Base-by-base conservation (phyloP, 2,888 invertebrate genomes). In the Epicampocera succincta region DNA sequence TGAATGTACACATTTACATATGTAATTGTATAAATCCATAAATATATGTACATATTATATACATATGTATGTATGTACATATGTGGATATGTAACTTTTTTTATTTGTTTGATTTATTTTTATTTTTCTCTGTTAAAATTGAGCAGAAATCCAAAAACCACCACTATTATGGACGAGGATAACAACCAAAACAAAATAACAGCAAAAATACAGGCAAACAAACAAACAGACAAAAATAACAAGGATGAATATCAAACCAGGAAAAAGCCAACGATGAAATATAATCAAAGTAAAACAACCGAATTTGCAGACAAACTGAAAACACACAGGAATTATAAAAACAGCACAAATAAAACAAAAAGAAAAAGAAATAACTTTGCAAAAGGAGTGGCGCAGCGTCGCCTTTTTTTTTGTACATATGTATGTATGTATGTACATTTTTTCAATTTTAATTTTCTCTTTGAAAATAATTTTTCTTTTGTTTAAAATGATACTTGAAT, bases 361-460 rank as follows among this genome's bases (percentile, higher is more conserved):
- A 56, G 15, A 50, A 65, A 50, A 63, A 65, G 56, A 80, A 80
- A 75, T 74, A 81, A 75, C 84, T 80, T 83, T 76, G 75, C 84
- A 83, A 82, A 84, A 85, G 85, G 85, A 85, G 85, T 85, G 85
- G 84, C 84, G 84, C 84, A 75, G 50, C 72, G 72, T 79, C 66
- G 78, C 78, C 71, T 66, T 72, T 56, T 60, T 15, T 56, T 54
- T 15, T 50, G 40, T 17, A n/a, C 40, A 29, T 29, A 56, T 56
- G 8, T 21, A 13, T 38, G 6, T 11, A 33, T 11, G 15, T 56
- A 56, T 44, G 9, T 33, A 33, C 8, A 33, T 33, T 33, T 33
- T 58, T 50, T 48, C 11, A 8, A n/a, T 2, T 46, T 19, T 33
- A 52, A 61, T 61, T 40, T 54, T 61, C 13, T 54, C n/a, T 52